Base-by-base conservation (phyloP, 1,140 invertebrate species). In the Rhysida immarginata region DNA sequence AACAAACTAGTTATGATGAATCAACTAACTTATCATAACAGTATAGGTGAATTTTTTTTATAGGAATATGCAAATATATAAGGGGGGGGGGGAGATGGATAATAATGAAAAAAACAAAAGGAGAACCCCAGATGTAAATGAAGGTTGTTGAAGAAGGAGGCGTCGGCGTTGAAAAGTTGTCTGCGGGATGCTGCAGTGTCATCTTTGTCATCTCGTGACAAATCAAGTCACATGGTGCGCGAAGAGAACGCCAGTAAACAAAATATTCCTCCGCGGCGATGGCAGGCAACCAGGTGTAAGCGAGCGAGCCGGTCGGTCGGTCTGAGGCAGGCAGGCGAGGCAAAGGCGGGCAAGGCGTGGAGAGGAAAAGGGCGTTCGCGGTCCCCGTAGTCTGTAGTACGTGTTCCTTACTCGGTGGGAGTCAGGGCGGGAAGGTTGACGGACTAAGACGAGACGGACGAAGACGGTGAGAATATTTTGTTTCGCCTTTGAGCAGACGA, bases 201-300 rank as follows among this genome's bases (percentile, higher is more conserved):
- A 23, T 46, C 44, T 46, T n/a, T n/a, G 16, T 46, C 23, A n/a
- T 23, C 44, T 8, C 20, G 44, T 46, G 44, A 23, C 44, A 46
- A 20, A 23, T 23, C 16, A 23, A 8, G 44, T 46, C 44, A 46
- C 44, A 23, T 46, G 44, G 44, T 20, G 11, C 35, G 35, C 44
- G 5, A 20, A 46, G 49, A 21, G 26, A 25, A 51, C 49, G 49
- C 49, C 24, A 25, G 49, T 51, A 27, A 51, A 51, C 49, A 25
- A 51, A 5, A 51, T 51, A 51, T 51, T 51, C 49, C 49, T 51
- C 49, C 49, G 49, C 49, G 45, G 11, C 45, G 13, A n/a, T 41
- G 11, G 13, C 49, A 46, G 5, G 8, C 44, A 20, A 21, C 49
- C 49, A 51, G 49, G 49, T 51, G 49, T 51, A 26, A 5, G 26